Conservation (phyloP, 2,113 vertebrate genomes). For the Gobio gobio region DNA sequence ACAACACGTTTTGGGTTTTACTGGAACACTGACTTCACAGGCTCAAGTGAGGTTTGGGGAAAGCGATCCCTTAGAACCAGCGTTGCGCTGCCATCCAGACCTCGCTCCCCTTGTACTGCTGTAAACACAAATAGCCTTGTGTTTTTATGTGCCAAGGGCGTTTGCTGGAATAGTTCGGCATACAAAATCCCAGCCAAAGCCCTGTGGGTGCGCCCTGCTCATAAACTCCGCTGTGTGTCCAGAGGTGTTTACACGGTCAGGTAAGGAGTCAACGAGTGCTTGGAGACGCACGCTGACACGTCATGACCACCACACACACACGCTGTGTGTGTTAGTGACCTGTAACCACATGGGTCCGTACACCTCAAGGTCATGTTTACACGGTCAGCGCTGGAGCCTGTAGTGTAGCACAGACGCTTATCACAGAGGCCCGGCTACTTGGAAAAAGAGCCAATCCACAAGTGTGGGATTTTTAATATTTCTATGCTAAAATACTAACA, state of each 20-base stretch:
- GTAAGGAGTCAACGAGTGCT: conserved; percentile 55
- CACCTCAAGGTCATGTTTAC: conserved; percentile 65
- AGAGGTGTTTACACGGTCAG: conserved; percentile 64
- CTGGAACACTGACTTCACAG: conserved; percentile 37
- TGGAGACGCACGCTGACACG: conserved; percentile 46
- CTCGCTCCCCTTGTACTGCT: conserved; percentile 42
- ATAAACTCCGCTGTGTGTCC: conserved; percentile 55
- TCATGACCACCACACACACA: conserved; percentile 44
- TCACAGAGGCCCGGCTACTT: conserved; percentile 63
- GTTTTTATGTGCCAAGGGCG: conserved; percentile 42
- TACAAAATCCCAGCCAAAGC: conserved; percentile 50
- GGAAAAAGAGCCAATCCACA: neutral
- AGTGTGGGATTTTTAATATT: conserved; percentile 10
- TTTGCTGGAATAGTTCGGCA: conserved; percentile 21
- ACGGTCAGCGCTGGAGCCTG: conserved; percentile 62
- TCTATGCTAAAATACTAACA: too few species aligned
- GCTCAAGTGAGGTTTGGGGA: conserved; percentile 20
- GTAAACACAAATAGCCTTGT: conserved; percentile 42
- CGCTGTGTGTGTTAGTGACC: conserved; percentile 52
- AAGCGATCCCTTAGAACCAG: conserved; percentile 43
- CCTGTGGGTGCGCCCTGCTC: conserved; percentile 48
- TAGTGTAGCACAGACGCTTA: conserved; percentile 60
- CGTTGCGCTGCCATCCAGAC: conserved; percentile 2
- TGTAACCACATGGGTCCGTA: conserved; percentile 55
- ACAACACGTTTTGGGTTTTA: conserved; percentile 28